Conservation (phyloP, 2,113 vertebrate genomes). For the Atrichornis clamosus region DNA sequence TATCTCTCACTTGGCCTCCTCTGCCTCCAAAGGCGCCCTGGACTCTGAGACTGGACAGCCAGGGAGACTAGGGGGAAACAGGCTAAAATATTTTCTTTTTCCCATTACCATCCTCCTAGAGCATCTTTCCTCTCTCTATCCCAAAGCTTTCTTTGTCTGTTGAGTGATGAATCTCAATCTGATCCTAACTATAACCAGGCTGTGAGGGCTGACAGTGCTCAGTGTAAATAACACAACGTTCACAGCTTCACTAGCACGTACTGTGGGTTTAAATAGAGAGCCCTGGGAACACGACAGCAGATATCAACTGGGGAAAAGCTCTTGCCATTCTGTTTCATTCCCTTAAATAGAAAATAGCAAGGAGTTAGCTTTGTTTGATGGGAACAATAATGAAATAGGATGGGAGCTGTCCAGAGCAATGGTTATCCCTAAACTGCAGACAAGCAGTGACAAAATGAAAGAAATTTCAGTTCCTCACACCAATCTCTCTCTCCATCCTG, state of each 20-base stretch:
- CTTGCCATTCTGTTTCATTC: background rate
- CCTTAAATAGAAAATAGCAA: background rate
- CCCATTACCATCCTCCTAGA: background rate
- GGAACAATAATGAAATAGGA: background rate
- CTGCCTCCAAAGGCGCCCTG: conserved; percentile 20
- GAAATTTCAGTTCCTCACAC: background rate
- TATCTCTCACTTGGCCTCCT: conserved; percentile 43
- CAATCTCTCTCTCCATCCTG: background rate
- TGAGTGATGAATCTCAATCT: background rate
- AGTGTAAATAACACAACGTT: background rate
- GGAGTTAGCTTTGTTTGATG: background rate
- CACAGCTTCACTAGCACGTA: background rate
- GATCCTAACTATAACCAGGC: background rate
- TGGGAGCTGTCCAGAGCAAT: background rate
- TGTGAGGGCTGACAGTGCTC: background rate
- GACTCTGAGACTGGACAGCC: background rate
- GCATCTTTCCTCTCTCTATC: background rate
- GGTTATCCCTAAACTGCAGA: background rate
- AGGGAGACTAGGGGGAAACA: background rate
- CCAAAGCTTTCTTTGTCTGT: background rate
- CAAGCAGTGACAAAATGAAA: background rate
- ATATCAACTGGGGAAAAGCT: background rate
- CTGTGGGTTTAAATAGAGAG: background rate
- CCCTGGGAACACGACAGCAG: background rate
- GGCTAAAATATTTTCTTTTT: conserved; percentile 18